phyloP scores from a whole-genome alignment of 2,113 vertebrate species.

The Channa argus region DNA sequence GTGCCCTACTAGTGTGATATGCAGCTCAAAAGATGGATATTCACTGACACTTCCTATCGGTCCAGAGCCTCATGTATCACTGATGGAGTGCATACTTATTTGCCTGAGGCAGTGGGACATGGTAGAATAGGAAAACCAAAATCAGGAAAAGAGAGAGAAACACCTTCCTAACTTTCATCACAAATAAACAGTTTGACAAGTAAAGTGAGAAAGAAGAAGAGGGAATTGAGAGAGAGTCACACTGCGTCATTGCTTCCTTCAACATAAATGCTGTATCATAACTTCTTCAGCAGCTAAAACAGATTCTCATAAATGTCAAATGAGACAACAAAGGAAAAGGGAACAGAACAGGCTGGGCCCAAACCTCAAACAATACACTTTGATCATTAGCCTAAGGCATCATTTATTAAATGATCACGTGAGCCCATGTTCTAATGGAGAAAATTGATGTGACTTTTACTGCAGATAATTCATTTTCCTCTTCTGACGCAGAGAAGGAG shows the following conservation, averaged over 20 bases:
- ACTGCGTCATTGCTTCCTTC: constrained; percentile 25
- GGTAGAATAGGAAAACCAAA: not conserved
- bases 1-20: constrained; percentile 49
- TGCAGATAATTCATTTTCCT: constrained; percentile 45
- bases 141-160: not conserved
- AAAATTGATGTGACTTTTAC: constrained; percentile 27
- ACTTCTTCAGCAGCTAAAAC: constrained; percentile 36
- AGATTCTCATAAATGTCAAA: constrained; percentile 67
- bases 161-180: constrained; percentile 18
- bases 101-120: constrained; percentile 1
- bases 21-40: constrained; percentile 38
- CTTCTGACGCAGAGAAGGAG: constrained; percentile 26
- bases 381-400: constrained; percentile 44
- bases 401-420: constrained; percentile 17
- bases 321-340: constrained; percentile 35
- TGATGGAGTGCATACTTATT: constrained; percentile 8
- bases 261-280: constrained; percentile 50
- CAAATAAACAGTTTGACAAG: constrained; percentile 27
- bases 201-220: not conserved
- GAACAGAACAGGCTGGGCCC: constrained; percentile 41
- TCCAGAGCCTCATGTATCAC: constrained; percentile 23
- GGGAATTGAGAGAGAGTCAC: constrained; percentile 4
- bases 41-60: constrained; percentile 37
- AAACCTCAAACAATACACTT: constrained; percentile 35
- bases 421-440: not conserved